Evolutionary conservation across 2,797 vertebrate genomes (phyloP).

Genomic region (Gallinago solitaria): DNA sequence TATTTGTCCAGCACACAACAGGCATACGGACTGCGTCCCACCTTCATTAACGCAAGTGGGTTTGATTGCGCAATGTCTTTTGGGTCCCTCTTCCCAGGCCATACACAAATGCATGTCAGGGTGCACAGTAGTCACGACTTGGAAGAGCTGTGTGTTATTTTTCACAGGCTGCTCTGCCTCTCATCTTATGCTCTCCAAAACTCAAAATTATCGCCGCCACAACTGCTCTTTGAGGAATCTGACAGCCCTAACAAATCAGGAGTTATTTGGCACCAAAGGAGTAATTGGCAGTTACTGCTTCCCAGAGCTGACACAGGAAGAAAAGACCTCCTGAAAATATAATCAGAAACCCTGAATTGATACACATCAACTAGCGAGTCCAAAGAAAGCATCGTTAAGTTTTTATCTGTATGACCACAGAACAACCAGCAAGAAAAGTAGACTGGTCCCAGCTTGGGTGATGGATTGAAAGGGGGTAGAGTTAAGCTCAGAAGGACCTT

Average conservation of each 20-base stretch:
- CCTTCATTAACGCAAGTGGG: fast-evolving
- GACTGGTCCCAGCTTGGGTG: not conserved
- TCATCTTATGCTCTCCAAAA: not conserved
- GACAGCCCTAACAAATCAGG: not conserved
- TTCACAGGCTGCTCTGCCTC: not conserved
- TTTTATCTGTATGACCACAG: not conserved
- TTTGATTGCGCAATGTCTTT: fast-evolving
- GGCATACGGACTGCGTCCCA: fast-evolving
- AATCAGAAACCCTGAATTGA: not conserved
- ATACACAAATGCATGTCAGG: not conserved
- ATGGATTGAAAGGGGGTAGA: not conserved
- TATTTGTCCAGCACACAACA: not conserved
- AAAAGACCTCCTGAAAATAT: not conserved
- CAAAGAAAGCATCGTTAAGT: not conserved
- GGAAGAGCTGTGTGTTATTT: not conserved
- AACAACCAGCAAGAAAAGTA: not conserved
- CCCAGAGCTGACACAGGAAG: not conserved
- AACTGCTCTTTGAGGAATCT: not conserved
- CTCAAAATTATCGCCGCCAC: not conserved
- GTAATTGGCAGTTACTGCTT: not conserved
- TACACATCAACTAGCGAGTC: fast-evolving
- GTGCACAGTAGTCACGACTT: too few species aligned
- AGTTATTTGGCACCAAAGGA: not conserved
- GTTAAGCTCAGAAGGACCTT: not conserved
- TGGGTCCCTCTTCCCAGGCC: not conserved